Evolutionary conservation across 2,888 invertebrate genomes (phyloP).

Genomic region (Dicranocentrus wangi): DNA sequence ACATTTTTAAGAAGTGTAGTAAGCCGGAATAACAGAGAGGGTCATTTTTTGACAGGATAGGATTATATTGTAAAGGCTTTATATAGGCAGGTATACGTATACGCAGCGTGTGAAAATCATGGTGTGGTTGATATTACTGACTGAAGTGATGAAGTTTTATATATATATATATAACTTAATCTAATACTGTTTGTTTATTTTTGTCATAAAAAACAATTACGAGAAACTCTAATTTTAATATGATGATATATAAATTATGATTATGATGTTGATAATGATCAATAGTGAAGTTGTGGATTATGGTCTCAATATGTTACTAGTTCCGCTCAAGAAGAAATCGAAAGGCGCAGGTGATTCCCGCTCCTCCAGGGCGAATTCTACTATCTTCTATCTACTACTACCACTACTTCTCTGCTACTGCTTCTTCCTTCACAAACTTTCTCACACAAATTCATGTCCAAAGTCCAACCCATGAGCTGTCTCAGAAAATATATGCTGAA

Average conservation of each 20-base stretch:
- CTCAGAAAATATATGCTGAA: slow-evolving; percentile 30
- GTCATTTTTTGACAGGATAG: too few relatives aligned
- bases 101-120: too few relatives aligned
- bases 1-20: too few relatives aligned
- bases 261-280: slow-evolving; percentile 49
- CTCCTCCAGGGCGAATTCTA: slow-evolving; percentile 67
- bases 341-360: slow-evolving; percentile 72
- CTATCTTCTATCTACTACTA: slow-evolving; percentile 54
- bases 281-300: slow-evolving; percentile 67
- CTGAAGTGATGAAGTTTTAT: too few relatives aligned
- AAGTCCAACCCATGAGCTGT: slow-evolving; percentile 41
- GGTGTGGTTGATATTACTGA: too few relatives aligned
- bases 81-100: too few relatives aligned
- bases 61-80: too few relatives aligned
- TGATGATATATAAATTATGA: slow-evolving; percentile 34
- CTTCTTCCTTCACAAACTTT: slow-evolving; percentile 41
- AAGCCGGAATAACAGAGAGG: too few relatives aligned
- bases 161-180: too few relatives aligned
- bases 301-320: slow-evolving; percentile 69
- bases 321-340: slow-evolving; percentile 73
- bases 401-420: slow-evolving; percentile 35
- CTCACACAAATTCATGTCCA: slow-evolving; percentile 44
- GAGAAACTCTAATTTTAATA: too few relatives aligned
- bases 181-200: too few relatives aligned
- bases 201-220: too few relatives aligned